Base-by-base conservation (phyloP, 2,797 vertebrate species). In the Morus bassanus region DNA sequence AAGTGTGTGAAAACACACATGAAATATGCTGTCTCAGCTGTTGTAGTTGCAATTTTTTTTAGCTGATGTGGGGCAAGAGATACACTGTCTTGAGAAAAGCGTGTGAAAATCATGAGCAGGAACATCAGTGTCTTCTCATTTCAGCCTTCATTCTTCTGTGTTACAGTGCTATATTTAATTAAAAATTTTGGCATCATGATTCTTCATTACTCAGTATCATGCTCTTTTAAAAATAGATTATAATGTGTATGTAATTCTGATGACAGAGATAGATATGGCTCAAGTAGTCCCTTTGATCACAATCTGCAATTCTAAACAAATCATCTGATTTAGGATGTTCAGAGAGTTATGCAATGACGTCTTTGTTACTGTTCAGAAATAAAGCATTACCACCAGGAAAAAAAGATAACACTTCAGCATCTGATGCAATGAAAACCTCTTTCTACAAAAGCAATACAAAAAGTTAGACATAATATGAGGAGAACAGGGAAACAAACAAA, bases 281-380 rank as follows among this genome's bases (percentile, higher is more conserved):
- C 48, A 77, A 95, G 80, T 57, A 91, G 77, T 61, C 81, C 45
- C 69, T 93, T 89, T 91, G 83, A 89, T 92, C 37, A 65, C 84
- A 68, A 94, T 96, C 94, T 96, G 92, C 91, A 97, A 85, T 96
- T 96, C 87, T 95, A 89, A 97, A 89, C 31, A 50, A 82, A 59
- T 94, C 41, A n/a, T 65, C 76, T 96, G 95, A 95, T 94, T 85
- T 56, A 39, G 68, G 72, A 82, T 91, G 37, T 59, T 96, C 48
- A 68, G 63, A 39, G 91, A 94, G 80, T 96, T 96, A 90, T 78
- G 37, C 85, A 81, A 73, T 80, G 41, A 48, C 23, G 87, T 73
- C 37, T 91, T 91, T 70, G 77, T 88, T 89, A 64, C 68, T 84
- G 56, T 90, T 95, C 72, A 94, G 84, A 87, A 91, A 87, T 18